phyloP scores from a whole-genome alignment of 2,888 invertebrate genomes.

The Philereme vetulata region DNA sequence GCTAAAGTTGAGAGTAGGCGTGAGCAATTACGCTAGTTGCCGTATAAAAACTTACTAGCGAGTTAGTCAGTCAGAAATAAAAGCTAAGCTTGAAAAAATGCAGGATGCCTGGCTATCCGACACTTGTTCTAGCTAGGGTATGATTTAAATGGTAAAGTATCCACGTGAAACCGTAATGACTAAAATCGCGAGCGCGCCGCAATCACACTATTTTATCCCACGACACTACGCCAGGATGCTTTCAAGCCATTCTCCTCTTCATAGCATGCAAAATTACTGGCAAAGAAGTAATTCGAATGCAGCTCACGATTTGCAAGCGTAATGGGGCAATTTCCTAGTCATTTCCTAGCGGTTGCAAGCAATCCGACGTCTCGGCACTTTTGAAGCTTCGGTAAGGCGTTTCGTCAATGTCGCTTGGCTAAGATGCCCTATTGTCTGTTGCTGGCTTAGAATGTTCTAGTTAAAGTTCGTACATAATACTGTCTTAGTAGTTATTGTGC shows the following conservation, averaged over 20 bases:
- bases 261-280: constrained; percentile 72
- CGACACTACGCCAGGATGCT: constrained; percentile 53
- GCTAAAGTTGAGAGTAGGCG: too few species aligned
- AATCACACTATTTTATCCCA: constrained; percentile 38
- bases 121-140: background rate
- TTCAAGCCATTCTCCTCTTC: constrained; percentile 53
- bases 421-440: constrained; percentile 30
- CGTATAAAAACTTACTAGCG: too few species aligned
- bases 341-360: constrained; percentile 75
- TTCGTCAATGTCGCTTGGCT: constrained; percentile 51
- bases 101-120: too few species aligned
- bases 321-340: constrained; percentile 81
- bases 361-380: constrained; percentile 72
- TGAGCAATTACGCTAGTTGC: too few species aligned
- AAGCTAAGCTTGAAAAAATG: too few species aligned
- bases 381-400: constrained; percentile 49
- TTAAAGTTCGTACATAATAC: background rate
- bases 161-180: constrained; percentile 34
- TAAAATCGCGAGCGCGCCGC: constrained; percentile 36
- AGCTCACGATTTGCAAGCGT: constrained; percentile 78
- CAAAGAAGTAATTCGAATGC: constrained; percentile 78
- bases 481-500: too few species aligned
- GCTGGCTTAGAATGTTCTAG: constrained; percentile 7
- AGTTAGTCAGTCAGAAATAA: too few species aligned
- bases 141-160: constrained; percentile 13